Base-by-base conservation (phyloP, 2,113 vertebrate species). In the Tautogolabrus adspersus region DNA sequence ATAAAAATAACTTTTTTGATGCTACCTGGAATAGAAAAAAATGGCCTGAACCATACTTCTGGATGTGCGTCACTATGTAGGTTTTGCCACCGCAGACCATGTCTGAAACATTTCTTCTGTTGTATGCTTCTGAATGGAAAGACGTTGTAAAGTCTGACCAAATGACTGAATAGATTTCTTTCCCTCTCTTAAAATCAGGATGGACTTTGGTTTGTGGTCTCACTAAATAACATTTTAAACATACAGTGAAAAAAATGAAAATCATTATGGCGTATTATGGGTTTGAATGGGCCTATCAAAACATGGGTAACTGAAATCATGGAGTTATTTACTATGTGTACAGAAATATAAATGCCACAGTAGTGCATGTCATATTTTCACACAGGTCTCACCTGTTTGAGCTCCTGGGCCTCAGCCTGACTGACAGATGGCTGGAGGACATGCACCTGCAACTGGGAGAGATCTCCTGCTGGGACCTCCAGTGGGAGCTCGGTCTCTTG, bases 341-440 rank as follows among this genome's bases (percentile, higher is more conserved):
- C 6, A 52, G 57, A 70, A 49, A 59, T 63, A 21, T 62, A 37
- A 65, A 82, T 44, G 23, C 22, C 40, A 59, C 46, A 19, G 10
- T 62, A 57, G 56, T 65, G 58, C 8, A 74, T 26, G 49, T 75
- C 59, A 74, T 66, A 52, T 52, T 56, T 58, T 77, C 1, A 1
- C 16, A 72, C 1, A 22, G 49, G 52, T 47, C 87, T 93, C 91
- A 99, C 98, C 96, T 98, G 96, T 64, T 90, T 92, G 18, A 99
- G 95, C 72, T 98, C 96, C 89, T 95, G 93, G 54, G 95, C 94
- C 56, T 99, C 97, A 1, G 93, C 93, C 77, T 96, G 94, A 5
- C 96, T 94, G 8, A 96, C 89, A 2, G 93, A 58, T 3, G 94
- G 94, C 71, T 93, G 88, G 5, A 94, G 91, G 40, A 82, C 81